Evolutionary conservation across 2,113 vertebrate genomes (phyloP).

Genomic region (Myotis davidii): DNA sequence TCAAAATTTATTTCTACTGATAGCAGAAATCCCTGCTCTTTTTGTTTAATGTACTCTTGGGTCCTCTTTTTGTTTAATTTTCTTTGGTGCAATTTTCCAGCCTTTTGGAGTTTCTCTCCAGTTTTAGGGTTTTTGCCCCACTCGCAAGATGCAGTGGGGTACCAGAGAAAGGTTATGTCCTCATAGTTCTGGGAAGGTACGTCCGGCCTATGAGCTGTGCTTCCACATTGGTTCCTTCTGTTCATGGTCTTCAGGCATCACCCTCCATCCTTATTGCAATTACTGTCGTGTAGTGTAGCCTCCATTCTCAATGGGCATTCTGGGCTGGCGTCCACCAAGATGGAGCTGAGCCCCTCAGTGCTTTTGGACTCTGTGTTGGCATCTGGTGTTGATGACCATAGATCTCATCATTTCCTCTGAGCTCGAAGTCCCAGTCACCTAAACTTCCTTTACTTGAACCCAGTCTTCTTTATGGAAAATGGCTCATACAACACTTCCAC

Average conservation of each 20-base stretch:
- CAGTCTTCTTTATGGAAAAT: neutral
- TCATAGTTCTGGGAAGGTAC: neutral
- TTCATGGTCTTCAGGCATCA: neutral
- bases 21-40: neutral
- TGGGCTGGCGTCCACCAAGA: neutral
- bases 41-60: neutral
- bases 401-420: neutral
- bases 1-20: neutral
- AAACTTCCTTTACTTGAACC: neutral
- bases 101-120: neutral
- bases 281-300: fast-evolving
- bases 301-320: neutral
- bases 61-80: neutral
- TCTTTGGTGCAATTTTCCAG: neutral
- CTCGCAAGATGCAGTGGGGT: neutral
- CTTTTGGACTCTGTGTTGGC: neutral
- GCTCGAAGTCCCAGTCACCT: neutral
- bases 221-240: neutral
- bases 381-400: neutral
- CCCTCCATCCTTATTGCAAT: neutral
- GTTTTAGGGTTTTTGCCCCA: neutral
- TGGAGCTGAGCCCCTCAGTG: neutral
- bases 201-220: no score
- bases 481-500: neutral
- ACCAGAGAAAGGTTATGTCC: neutral